Evolutionary conservation across 2,797 vertebrate species (phyloP), one percentile per base, ranked within the genome.

Genomic region (Macrochelys suwanniensis): DNA sequence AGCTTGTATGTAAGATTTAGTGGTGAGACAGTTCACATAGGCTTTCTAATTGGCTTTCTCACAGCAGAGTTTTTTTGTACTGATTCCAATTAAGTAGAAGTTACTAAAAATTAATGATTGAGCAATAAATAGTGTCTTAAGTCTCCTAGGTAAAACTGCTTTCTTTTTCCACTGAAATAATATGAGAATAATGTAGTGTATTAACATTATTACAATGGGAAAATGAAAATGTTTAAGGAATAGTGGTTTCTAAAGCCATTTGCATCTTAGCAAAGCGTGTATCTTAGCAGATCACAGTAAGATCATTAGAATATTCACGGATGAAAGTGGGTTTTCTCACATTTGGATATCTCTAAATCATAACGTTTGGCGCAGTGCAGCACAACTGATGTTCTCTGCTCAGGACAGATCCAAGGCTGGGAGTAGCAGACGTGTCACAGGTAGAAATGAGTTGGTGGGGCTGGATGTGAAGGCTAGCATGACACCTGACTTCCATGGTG

Each of bases 81-180:
- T 79, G 13, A 68, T 19, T 95, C 88, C 89, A 61, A 51, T 94
- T 87, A 85, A 88, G 59, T 54, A 82, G 45, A 93, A 87, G 68
- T 89, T 91, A 53, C 59, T 91, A 85, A 82, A 93, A 82, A 93
- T 23, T 51, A 68, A 50, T 78, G 17, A 74, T 68, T 85, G 49
- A 86, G 3, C 54, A 81, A n/a, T 80, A 93, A 91, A 42, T 87
- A 49, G 47, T 90, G 49, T 61, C 25, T n/a, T 31, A 93, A 90
- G 47, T 74, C 49, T 49, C 85, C 42, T 84, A 92, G 54, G 50
- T 87, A 90, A 82, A 88, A 83, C n/a, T 93, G 13, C 12, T 94
- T 78, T 92, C n/a, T 56, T 50, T 61, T 13, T 54, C 93, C 26
- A 19, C 2, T 89, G 79, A 89, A 94, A 80, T 87, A 80, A 59